phyloP scores from a whole-genome alignment of 2,888 invertebrate genomes.

The Synergus laeviventris region DNA sequence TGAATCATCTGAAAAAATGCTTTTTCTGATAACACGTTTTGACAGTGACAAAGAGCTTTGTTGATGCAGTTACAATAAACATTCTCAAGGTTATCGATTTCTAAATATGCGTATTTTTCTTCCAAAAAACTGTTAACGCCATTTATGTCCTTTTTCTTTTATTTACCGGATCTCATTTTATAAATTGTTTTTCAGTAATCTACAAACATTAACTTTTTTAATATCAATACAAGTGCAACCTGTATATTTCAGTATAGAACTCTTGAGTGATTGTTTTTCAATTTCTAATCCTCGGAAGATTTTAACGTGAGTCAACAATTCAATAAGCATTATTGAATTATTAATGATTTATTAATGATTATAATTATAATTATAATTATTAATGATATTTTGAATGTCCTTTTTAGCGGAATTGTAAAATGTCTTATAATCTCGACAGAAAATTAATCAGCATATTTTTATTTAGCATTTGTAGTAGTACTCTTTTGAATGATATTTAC shows the following conservation, averaged over 20 bases:
- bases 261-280: too few relatives aligned
- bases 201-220: background rate
- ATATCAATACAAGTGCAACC: background rate
- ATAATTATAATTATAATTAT: too few relatives aligned
- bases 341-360: too few relatives aligned
- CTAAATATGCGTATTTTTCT: background rate
- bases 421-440: background rate
- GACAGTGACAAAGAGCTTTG: background rate
- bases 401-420: too few relatives aligned
- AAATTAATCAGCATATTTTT: background rate
- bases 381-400: too few relatives aligned
- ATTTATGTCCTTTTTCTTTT: background rate
- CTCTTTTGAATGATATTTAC: slow-evolving; percentile 10
- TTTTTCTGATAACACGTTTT: background rate
- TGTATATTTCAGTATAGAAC: too few relatives aligned
- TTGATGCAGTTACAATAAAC: background rate
- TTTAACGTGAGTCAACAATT: too few relatives aligned
- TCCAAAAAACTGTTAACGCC: background rate
- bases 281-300: too few relatives aligned
- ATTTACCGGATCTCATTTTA: background rate
- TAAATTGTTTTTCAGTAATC: background rate
- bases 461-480: background rate
- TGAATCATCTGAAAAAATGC: background rate
- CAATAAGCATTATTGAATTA: too few relatives aligned
- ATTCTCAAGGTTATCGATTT: background rate